Evolutionary conservation across 2,797 vertebrate species (phyloP).

Genomic region (Brachyrhaphis roseni): DNA sequence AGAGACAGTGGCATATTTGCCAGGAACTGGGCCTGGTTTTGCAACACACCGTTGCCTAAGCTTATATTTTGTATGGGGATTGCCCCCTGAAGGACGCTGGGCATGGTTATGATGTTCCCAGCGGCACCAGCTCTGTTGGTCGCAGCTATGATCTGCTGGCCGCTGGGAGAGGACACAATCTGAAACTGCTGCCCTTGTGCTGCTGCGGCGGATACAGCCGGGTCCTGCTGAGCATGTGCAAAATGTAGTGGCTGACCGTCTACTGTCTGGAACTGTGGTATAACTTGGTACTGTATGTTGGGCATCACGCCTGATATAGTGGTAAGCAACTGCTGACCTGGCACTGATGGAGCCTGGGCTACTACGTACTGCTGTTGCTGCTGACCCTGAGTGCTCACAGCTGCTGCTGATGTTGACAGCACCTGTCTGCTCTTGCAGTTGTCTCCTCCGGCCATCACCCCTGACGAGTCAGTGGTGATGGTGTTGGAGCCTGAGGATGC

Average conservation of each 20-base stretch:
- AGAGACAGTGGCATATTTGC: constrained; percentile 93
- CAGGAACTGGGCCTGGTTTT: constrained; percentile 92
- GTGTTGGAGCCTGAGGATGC: constrained; percentile 77
- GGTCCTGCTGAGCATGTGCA: constrained; percentile 82
- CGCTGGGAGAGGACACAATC: constrained; percentile 84
- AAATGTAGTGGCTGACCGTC: constrained; percentile 95
- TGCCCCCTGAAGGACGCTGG: constrained; percentile 90
- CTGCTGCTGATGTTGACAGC: constrained; percentile 56
- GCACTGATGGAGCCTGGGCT: constrained; percentile 85
- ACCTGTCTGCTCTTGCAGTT: constrained; percentile 59
- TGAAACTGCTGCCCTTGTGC: constrained; percentile 81
- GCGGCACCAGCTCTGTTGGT: constrained; percentile 79
- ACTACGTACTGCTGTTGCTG: constrained; percentile 88
- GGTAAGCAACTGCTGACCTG: constrained; percentile 92
- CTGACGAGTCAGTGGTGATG: constrained; percentile 75
- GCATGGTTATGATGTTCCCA: constrained; percentile 83
- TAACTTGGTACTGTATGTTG: constrained; percentile 97
- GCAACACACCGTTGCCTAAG: constrained; percentile 87
- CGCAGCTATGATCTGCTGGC: constrained; percentile 85
- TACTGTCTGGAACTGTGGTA: constrained; percentile 96
- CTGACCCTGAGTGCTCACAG: constrained; percentile 77
- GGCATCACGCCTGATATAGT: constrained; percentile 90
- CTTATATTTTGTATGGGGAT: constrained; percentile 93
- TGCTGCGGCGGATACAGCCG: constrained; percentile 43
- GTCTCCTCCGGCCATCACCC: constrained; percentile 70